Conservation (phyloP, 2,888 invertebrate genomes). For the Aphodius sticticus region DNA sequence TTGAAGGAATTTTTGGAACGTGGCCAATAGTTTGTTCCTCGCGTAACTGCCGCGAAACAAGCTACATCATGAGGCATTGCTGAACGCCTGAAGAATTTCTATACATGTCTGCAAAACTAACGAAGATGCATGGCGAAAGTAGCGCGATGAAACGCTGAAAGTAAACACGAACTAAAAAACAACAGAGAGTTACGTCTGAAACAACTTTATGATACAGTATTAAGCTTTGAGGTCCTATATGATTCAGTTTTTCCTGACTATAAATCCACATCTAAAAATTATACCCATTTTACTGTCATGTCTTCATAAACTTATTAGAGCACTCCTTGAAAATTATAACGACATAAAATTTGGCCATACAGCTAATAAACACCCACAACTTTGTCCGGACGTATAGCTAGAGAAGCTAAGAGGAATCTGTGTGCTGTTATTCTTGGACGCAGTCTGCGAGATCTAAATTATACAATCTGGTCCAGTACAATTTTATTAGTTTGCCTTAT, state of each 20-base stretch:
- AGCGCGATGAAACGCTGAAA: not conserved
- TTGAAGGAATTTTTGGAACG: not conserved
- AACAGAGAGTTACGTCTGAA: not conserved
- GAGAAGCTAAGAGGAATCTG: not conserved
- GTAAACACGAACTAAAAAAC: not conserved
- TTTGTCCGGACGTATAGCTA: not conserved
- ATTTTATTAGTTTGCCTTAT: not conserved
- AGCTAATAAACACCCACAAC: not conserved
- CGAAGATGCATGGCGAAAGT: not conserved
- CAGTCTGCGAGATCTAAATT: not conserved
- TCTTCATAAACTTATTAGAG: not conserved
- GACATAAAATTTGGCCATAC: not conserved
- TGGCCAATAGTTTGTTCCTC: not conserved
- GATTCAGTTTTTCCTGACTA: too few relatives aligned
- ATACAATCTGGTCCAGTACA: not conserved
- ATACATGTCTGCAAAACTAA: not conserved
- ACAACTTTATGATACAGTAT: too few relatives aligned
- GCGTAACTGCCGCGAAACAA: not conserved
- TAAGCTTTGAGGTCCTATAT: too few relatives aligned
- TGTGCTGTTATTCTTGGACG: not conserved
- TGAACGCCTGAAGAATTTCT: not conserved
- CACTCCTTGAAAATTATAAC: not conserved
- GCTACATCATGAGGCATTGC: not conserved
- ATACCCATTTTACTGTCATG: not conserved
- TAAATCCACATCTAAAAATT: not conserved